phyloP scores from a whole-genome alignment of 2,797 vertebrate species.

The Bradypus variegatus region DNA sequence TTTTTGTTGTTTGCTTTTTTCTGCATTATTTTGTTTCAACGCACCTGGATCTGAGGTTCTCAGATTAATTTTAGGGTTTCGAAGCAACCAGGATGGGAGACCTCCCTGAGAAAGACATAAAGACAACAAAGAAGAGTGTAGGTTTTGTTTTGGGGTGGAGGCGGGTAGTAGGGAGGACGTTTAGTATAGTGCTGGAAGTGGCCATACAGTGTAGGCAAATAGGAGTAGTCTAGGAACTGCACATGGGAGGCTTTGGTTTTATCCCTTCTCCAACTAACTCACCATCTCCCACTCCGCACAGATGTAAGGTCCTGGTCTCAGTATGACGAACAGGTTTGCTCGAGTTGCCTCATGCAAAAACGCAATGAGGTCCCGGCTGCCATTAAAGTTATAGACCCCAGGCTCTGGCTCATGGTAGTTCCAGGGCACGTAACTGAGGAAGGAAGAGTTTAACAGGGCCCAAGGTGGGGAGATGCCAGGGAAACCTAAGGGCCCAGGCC shows the following conservation, averaged over 20 bases:
- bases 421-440: constrained; percentile 91
- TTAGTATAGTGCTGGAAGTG: background rate
- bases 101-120: constrained; percentile 80
- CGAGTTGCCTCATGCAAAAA: constrained; percentile 87
- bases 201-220: background rate
- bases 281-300: constrained; percentile 99
- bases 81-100: constrained; percentile 91
- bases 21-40: constrained; percentile 31
- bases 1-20: background rate
- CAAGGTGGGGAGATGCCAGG: background rate
- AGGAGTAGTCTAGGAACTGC: background rate
- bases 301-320: constrained; percentile 96
- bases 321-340: constrained; percentile 89
- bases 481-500: background rate
- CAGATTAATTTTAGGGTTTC: constrained; percentile 83
- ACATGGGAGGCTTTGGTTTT: background rate
- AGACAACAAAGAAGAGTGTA: background rate
- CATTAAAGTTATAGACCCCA: constrained; percentile 84
- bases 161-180: background rate
- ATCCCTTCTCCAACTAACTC: constrained; percentile 54
- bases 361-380: constrained; percentile 83
- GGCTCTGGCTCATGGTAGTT: constrained; percentile 90
- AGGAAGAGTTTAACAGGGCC: constrained; percentile 43
- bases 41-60: constrained; percentile 88
- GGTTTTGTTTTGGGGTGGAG: background rate